Evolutionary conservation across 2,888 invertebrate species (phyloP), one percentile per base, ranked within the genome.

Genomic region (Lamellibrachia columna): DNA sequence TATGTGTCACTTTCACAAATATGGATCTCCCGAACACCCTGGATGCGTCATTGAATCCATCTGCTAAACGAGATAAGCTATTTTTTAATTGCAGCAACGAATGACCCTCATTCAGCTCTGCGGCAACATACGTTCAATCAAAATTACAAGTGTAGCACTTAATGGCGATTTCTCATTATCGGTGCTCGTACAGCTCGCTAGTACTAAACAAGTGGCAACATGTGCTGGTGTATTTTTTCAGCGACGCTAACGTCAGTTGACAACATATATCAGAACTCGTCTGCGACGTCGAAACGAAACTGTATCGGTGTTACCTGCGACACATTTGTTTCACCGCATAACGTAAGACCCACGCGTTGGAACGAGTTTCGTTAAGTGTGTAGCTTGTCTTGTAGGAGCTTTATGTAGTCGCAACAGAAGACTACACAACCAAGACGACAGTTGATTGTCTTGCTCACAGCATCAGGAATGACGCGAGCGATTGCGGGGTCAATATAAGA

Each of bases 151-250:
- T 4, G 60, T 22, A n/a, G n/a, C 75, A 75, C 75, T 75, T 75
- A 22, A 75, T 75, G 75, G 75, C 75, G 75, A n/a, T 75, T 75
- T 75, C 75, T 15, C 75, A 75, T 22, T 75, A 22, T 75, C 75
- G 22, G 75, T 22, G 22, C 22, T 3, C 75, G 22, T 75, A 75
- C 75, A 22, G n/a, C 15, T 75, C 75, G 75, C 22, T 2, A 75
- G 75, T 75, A 75, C 75, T 75, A 75, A 75, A 75, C 75, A 75
- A 75, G 75, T 75, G 75, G 75, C 75, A 75, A 75, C 75, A n/a
- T 75, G 4, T 15, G n/a, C 22, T 75, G 75, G 75, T 75, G 75
- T 40, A 40, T 40, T 40, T 40, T 40, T 40, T 40, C 40, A 40
- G 40, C 40, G 40, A 40, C 40, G 40, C 40, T 40, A 40, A 40